A percentile compares a stretch with the other conserved stretches of the same genome.
phyloP scores from a whole-genome alignment of 2,113 vertebrate species.

The Cyanoramphus novaezelandiae region DNA sequence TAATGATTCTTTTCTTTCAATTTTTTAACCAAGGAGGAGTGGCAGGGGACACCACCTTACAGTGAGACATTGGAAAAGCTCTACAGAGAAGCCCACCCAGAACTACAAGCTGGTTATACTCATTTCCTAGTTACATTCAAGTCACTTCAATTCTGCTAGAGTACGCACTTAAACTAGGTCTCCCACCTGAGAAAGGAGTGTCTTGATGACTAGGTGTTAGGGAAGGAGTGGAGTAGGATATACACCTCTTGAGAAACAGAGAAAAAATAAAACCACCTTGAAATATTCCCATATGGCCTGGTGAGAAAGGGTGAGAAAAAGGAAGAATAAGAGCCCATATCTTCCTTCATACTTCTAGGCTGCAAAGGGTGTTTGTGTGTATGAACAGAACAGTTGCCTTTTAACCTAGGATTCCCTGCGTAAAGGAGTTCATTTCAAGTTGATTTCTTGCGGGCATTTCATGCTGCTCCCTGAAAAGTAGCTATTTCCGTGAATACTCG shows the following conservation, averaged over 20 bases:
- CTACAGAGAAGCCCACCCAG: neutral
- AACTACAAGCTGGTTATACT: neutral
- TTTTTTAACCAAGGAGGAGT: neutral
- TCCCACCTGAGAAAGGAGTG: neutral
- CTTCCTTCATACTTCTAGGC: neutral
- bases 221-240: neutral
- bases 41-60: neutral
- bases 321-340: neutral
- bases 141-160: neutral
- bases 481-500: neutral
- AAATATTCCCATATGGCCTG: neutral
- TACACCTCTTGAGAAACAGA: neutral
- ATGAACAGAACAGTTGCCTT: neutral
- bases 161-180: neutral
- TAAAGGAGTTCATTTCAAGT: neutral
- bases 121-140: neutral
- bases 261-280: neutral
- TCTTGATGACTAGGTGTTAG: neutral
- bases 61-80: neutral
- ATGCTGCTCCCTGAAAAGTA: neutral
- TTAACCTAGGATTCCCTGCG: neutral
- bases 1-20: neutral
- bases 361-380: neutral
- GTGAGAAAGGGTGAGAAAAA: neutral
- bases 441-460: neutral